These are phyloP conservation scores for Lepidurus couesii DNA, from an alignment of 1,140 invertebrate species.

Conservation along the genomic window DNA sequence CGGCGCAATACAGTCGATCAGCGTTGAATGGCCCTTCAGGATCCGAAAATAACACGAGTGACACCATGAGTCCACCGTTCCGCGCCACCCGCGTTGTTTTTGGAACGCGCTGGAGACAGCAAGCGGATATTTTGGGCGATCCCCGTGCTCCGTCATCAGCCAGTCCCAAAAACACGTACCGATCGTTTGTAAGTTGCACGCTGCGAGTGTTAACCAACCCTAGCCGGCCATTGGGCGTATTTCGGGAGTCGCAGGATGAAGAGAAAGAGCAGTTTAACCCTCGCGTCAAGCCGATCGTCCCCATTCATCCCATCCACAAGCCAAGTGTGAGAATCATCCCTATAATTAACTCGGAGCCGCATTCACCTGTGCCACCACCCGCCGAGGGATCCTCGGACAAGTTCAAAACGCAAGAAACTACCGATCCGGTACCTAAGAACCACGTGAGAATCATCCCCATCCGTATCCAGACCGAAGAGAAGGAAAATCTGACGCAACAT, in stretches of 20 bases:
- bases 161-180: not conserved
- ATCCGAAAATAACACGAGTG: conserved; percentile 1
- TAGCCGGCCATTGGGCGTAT: conserved; percentile 13
- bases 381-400: not conserved
- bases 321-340: not conserved
- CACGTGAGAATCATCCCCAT: conserved; percentile 5
- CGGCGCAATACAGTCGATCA: not conserved
- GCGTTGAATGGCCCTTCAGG: not conserved
- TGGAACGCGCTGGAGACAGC: conserved; percentile 20
- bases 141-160: not conserved
- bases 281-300: not conserved
- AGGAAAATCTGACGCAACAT: not conserved
- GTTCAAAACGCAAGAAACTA: not conserved
- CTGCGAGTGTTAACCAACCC: conserved; percentile 8
- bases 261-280: not conserved
- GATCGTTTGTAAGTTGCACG: conserved; percentile 21
- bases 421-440: not conserved
- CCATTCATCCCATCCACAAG: not conserved
- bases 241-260: not conserved
- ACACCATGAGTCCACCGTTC: not conserved
- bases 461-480: not conserved
- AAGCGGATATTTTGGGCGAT: conserved; percentile 21
- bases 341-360: conserved; percentile 7
- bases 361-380: not conserved
- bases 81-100: conserved; percentile 20